Percentiles rank a stretch among this genome's conserved stretches.
Conservation (phyloP, 2,888 invertebrate species). For the Carpatolechia fugitivella region DNA sequence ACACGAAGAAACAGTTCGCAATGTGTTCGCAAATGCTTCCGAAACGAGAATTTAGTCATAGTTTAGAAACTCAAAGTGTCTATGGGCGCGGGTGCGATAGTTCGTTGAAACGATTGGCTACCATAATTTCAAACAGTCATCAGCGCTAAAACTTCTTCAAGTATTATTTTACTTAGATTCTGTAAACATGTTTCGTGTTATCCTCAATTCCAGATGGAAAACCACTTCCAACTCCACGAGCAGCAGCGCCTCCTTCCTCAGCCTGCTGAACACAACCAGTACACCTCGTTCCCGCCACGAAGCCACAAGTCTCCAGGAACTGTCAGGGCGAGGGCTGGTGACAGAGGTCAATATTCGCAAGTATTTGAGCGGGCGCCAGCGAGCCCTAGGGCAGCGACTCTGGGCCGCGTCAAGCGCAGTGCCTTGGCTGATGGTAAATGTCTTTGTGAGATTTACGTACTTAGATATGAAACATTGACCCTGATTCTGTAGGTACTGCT, state of each 20-base stretch:
- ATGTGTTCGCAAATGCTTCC: too few species aligned
- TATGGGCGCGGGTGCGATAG: too few species aligned
- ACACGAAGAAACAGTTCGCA: too few species aligned
- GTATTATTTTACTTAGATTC: too few species aligned
- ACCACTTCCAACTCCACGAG: slow-evolving; percentile 72
- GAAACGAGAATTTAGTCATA: too few species aligned
- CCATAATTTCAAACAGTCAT: too few species aligned
- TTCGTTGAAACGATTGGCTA: too few species aligned
- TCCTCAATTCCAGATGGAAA: slow-evolving; percentile 51
- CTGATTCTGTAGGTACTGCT: too few species aligned
- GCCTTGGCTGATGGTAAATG: slow-evolving; percentile 55
- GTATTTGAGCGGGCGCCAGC: slow-evolving; percentile 79
- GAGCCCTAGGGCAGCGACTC: slow-evolving; percentile 71
- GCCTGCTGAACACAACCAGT: slow-evolving; percentile 67
- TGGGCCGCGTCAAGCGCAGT: slow-evolving; percentile 65
- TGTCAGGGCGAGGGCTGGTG: slow-evolving; percentile 63
- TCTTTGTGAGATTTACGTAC: slow-evolving; percentile 2
- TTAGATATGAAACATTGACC: too few species aligned
- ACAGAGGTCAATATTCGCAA: slow-evolving; percentile 73
- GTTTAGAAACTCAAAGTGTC: too few species aligned
- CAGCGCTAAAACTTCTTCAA: too few species aligned
- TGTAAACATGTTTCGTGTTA: neutral
- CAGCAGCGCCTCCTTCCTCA: slow-evolving; percentile 70
- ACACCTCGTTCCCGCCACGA: slow-evolving; percentile 69
- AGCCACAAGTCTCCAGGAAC: slow-evolving; percentile 55